phyloP scores from a whole-genome alignment of 2,888 invertebrate species.

The Artemia sinica region DNA sequence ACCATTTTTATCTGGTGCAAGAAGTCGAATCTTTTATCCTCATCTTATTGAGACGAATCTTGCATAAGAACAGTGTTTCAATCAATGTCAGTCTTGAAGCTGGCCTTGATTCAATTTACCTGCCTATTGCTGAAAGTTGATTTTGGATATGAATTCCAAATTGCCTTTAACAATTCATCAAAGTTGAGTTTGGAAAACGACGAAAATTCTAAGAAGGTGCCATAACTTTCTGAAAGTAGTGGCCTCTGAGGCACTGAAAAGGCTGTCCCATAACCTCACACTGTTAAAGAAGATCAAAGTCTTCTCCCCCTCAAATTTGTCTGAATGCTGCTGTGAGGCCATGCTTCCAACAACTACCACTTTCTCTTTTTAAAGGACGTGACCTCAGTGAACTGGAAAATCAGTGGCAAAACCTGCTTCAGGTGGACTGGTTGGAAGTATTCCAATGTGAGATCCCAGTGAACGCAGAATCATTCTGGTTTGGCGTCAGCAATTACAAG shows the following conservation, averaged over 20 bases:
- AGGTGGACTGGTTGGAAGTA: too few species aligned
- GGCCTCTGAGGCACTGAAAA: conserved; percentile 5
- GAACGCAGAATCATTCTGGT: too few species aligned
- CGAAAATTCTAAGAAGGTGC: not conserved
- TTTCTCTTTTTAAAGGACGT: conserved; percentile 2
- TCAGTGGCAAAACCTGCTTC: conserved; percentile 4
- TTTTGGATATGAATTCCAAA: conserved; percentile 9
- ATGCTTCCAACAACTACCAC: not conserved
- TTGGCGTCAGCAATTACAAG: too few species aligned
- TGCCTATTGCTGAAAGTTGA: conserved; percentile 10
- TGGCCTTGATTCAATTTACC: not conserved
- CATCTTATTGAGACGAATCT: too few species aligned
- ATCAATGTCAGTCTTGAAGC: not conserved
- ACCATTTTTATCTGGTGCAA: conserved; percentile 15
- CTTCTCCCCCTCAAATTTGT: too few species aligned
- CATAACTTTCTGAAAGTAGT: conserved; percentile 6
- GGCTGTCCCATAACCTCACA: not conserved
- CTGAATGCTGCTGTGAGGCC: too few species aligned
- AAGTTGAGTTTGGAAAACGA: not conserved
- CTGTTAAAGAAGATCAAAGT: not conserved
- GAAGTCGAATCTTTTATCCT: not conserved
- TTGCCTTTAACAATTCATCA: not conserved
- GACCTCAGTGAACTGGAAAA: conserved; percentile 6
- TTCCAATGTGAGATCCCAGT: too few species aligned
- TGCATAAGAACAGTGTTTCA: not conserved